These are phyloP conservation scores for Callopanchax toddi DNA, from an alignment of 2,113 vertebrate genomes.

Conservation along the genomic window DNA sequence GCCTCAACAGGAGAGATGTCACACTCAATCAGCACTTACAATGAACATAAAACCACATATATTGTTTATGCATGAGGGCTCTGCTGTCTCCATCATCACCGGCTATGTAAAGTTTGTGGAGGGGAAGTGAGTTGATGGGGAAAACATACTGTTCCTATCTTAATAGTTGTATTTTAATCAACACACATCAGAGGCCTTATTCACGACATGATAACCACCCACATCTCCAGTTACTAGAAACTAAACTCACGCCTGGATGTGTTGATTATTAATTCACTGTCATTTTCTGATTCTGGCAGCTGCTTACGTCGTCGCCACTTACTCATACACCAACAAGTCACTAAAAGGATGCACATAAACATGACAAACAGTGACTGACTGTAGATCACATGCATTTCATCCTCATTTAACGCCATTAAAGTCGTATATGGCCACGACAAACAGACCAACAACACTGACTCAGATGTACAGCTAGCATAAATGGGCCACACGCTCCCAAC, in stretches of 20 bases:
- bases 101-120: background rate
- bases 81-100: background rate
- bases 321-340: constrained; percentile 8
- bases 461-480: constrained; percentile 43
- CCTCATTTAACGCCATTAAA: background rate
- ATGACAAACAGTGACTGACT: constrained; percentile 29
- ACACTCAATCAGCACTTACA: constrained; percentile 4
- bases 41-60: constrained; percentile 13
- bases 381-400: constrained; percentile 31
- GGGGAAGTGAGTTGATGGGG: background rate
- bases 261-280: constrained; percentile 14
- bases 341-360: background rate
- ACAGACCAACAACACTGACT: constrained; percentile 15
- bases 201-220: constrained; percentile 30
- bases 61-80: background rate
- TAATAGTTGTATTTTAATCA: constrained; percentile 1
- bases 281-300: constrained; percentile 20
- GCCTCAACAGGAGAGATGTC: constrained; percentile 6
- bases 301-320: constrained; percentile 27
- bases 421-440: background rate
- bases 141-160: constrained; percentile 7
- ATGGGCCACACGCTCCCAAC: constrained; percentile 46
- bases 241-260: constrained; percentile 50
- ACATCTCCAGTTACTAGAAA: constrained; percentile 49
- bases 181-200: constrained; percentile 13